These are phyloP conservation scores for Avahi laniger DNA, from an alignment of 2,797 vertebrate genomes.

Conservation along the genomic window DNA sequence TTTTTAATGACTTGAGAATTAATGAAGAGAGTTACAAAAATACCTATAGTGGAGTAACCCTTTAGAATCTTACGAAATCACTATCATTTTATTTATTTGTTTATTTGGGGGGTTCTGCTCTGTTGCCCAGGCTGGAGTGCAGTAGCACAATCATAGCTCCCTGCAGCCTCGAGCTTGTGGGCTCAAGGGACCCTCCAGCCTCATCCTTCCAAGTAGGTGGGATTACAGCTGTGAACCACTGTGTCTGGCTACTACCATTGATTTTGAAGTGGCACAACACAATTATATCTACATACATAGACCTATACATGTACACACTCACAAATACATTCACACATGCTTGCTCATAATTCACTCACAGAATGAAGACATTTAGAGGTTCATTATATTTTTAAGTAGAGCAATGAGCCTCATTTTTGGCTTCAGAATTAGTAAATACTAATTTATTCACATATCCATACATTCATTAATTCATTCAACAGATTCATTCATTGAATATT, in stretches of 20 bases:
- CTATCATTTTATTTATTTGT: background rate
- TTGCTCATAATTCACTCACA: slow-evolving; percentile 25
- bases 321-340: background rate
- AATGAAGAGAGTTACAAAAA: slow-evolving; percentile 17
- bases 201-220: background rate
- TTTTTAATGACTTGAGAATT: slow-evolving; percentile 42
- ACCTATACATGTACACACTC: background rate
- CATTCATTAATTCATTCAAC: background rate
- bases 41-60: background rate
- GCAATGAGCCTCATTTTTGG: background rate
- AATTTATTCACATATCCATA: background rate
- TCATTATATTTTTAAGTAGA: background rate
- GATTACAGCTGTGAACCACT: background rate
- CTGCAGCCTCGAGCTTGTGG: background rate
- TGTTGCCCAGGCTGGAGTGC: background rate
- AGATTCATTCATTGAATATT: background rate
- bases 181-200: background rate
- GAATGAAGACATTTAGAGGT: background rate
- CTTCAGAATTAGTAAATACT: background rate
- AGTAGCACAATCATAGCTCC: background rate
- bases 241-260: background rate
- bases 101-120: background rate
- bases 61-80: background rate
- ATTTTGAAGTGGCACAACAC: background rate
- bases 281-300: background rate